A percentile compares a stretch with the other conserved stretches of the same genome.
phyloP scores from a whole-genome alignment of 2,888 invertebrate genomes.

The Drosophila atripex region DNA sequence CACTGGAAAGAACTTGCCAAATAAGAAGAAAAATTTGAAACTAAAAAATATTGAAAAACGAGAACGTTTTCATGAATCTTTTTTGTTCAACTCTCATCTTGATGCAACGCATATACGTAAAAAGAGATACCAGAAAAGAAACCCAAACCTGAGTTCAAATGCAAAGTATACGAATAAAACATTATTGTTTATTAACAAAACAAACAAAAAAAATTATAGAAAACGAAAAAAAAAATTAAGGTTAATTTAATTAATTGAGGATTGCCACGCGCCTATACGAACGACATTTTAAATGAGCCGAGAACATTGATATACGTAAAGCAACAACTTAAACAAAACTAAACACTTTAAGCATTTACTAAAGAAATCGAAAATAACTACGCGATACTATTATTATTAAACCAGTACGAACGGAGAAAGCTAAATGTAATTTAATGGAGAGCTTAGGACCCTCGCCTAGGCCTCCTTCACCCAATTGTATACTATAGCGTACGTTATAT shows the following conservation, averaged over 20 bases:
- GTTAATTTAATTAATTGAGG: slow-evolving; percentile 74
- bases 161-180: slow-evolving; percentile 84
- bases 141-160: slow-evolving; percentile 84
- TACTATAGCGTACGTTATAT: slow-evolving; percentile 73
- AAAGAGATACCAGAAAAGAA: slow-evolving; percentile 56
- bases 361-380: slow-evolving; percentile 51
- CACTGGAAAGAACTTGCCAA: slow-evolving; percentile 72
- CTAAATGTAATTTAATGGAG: slow-evolving; percentile 50
- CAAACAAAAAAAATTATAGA: slow-evolving; percentile 38
- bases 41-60: slow-evolving; percentile 1
- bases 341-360: slow-evolving; percentile 71
- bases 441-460: slow-evolving; percentile 23
- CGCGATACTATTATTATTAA: slow-evolving; percentile 45
- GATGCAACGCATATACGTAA: slow-evolving; percentile 78
- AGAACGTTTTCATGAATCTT: slow-evolving; percentile 30
- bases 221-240: slow-evolving; percentile 57
- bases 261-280: slow-evolving; percentile 80
- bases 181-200: slow-evolving; percentile 68
- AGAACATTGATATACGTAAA: slow-evolving; percentile 66
- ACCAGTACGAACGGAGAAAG: slow-evolving; percentile 16
- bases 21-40: slow-evolving; percentile 39
- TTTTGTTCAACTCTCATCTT: slow-evolving; percentile 52
- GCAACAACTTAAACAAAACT: slow-evolving; percentile 45
- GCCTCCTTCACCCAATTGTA: slow-evolving; percentile 47
- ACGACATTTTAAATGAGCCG: slow-evolving; percentile 79